Conservation (phyloP, 2,888 invertebrate genomes). For the Melieria picta region DNA sequence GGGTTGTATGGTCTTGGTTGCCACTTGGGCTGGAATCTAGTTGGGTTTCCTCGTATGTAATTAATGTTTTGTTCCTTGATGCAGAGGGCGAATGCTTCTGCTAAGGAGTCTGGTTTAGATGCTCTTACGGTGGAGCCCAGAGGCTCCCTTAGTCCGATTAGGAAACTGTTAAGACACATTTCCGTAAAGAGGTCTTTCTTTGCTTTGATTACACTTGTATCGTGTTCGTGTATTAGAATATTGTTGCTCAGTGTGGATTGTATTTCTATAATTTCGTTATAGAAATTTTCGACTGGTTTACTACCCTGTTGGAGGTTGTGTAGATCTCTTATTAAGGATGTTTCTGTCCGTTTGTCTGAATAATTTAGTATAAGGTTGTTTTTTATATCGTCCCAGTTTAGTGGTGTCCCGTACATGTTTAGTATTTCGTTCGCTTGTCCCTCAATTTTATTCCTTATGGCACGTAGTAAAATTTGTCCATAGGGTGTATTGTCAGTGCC, state of each 20-base stretch:
- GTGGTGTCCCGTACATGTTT: slow-evolving; percentile 25
- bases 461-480: slow-evolving; percentile 33
- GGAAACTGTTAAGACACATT: slow-evolving; percentile 44
- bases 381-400: slow-evolving; percentile 40
- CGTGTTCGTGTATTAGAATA: slow-evolving; percentile 42
- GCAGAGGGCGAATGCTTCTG: no score
- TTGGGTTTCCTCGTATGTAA: no score
- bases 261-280: slow-evolving; percentile 43
- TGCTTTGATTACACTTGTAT: slow-evolving; percentile 39
- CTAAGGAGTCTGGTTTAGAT: no score
- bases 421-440: slow-evolving; percentile 40
- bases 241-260: slow-evolving; percentile 41
- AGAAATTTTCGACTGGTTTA: slow-evolving; percentile 41
- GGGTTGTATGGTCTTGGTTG: no score
- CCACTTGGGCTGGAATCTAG: no score
- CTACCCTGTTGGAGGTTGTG: slow-evolving; percentile 34
- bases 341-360: slow-evolving; percentile 41
- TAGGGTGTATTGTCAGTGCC: slow-evolving; percentile 33
- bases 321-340: slow-evolving; percentile 39
- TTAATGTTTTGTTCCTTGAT: no score
- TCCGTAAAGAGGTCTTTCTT: slow-evolving; percentile 42
- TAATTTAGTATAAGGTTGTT: slow-evolving; percentile 40
- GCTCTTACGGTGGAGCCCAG: no score
- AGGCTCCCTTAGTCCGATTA: slow-evolving; percentile 44
- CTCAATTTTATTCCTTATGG: slow-evolving; percentile 41